Evolutionary conservation across 1,140 invertebrate species (phyloP).

Genomic region (Phortica variegata): DNA sequence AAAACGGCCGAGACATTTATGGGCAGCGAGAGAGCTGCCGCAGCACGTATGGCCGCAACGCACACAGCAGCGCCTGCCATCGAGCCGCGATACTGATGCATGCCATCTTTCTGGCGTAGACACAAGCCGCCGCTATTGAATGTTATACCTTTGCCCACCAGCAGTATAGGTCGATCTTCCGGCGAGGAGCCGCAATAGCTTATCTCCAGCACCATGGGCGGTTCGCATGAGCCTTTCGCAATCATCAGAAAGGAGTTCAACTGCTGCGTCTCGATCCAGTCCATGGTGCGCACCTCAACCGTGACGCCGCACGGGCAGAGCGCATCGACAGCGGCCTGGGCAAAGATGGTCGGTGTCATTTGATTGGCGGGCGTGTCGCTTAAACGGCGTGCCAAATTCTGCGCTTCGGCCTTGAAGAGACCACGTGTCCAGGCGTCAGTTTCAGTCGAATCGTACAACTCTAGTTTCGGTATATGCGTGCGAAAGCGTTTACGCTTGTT

Average conservation of each 20-base stretch:
- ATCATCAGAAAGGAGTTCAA: constrained; percentile 71
- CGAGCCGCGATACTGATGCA: constrained; percentile 84
- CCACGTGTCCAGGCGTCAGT: constrained; percentile 71
- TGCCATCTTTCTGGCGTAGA: constrained; percentile 70
- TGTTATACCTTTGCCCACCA: constrained; percentile 41
- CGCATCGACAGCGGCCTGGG: constrained; percentile 61
- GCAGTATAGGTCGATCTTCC: constrained; percentile 31
- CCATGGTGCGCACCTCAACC: constrained; percentile 66
- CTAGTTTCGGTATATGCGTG: constrained; percentile 58
- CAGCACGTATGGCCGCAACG: constrained; percentile 37
- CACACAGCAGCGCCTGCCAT: constrained; percentile 61
- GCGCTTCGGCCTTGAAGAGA: constrained; percentile 73
- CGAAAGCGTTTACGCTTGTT: constrained; percentile 61
- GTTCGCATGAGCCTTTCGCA: constrained; percentile 71
- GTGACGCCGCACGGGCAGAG: constrained; percentile 61
- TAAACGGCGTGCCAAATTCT: constrained; percentile 78
- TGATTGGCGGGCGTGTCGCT: constrained; percentile 83
- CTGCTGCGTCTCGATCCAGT: constrained; percentile 40
- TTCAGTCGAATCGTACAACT: constrained; percentile 57
- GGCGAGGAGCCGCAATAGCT: constrained; percentile 32
- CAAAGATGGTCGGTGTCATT: constrained; percentile 83
- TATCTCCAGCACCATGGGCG: constrained; percentile 56
- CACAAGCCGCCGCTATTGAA: constrained; percentile 75
- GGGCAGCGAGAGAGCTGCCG: constrained; percentile 59
- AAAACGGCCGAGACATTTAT: constrained; percentile 75